Conservation (phyloP, 2,888 invertebrate species). For the Dynastes tityus region DNA sequence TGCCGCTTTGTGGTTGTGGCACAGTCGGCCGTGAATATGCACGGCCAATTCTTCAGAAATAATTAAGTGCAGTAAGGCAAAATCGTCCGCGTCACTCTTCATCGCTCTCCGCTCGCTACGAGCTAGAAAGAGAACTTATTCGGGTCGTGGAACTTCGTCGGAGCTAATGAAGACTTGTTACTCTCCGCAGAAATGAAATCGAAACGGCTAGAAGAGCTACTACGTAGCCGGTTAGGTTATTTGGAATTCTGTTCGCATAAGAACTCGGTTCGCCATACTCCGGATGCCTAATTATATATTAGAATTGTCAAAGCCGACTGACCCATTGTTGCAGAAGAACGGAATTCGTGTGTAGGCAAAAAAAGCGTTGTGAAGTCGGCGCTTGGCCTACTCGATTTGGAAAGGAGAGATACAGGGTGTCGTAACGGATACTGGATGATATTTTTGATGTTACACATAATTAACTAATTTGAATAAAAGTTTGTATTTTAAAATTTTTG, state of each 20-base stretch:
- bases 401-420: too few species aligned
- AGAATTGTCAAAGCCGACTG: conserved; percentile 22
- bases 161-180: too few species aligned
- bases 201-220: neutral
- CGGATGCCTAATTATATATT: conserved; percentile 31
- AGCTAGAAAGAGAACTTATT: neutral
- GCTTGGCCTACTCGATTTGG: neutral
- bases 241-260: neutral
- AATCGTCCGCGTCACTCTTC: conserved; percentile 14
- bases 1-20: conserved; percentile 52
- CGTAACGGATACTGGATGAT: too few species aligned
- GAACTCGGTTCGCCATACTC: conserved; percentile 16
- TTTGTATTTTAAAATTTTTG: too few species aligned
- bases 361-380: neutral
- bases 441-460: too few species aligned
- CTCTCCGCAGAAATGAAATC: conserved; percentile 15
- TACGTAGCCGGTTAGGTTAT: too few species aligned
- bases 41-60: conserved; percentile 54
- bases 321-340: conserved; percentile 23
- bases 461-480: too few species aligned
- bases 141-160: neutral
- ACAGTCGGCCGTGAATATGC: conserved; percentile 63
- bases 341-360: conserved; percentile 5
- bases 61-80: conserved; percentile 47
- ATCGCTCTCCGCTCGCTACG: neutral